Conservation (phyloP, 2,888 invertebrate species). For the Baccha elongata region DNA sequence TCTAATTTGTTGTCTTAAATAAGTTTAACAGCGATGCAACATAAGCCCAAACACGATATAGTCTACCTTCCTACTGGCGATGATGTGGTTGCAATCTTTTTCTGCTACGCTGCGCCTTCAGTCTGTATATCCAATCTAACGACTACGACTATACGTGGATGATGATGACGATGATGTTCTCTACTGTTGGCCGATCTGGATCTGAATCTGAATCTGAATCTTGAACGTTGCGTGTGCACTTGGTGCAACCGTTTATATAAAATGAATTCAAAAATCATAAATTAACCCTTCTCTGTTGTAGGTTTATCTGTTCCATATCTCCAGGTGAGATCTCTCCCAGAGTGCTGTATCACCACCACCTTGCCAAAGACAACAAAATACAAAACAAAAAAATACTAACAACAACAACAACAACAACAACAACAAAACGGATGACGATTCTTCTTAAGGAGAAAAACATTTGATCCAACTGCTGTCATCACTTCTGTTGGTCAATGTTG, state of each 20-base stretch:
- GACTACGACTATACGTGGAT: constrained; percentile 18
- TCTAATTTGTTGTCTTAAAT: constrained; percentile 74
- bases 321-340: constrained; percentile 67
- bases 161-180: constrained; percentile 65
- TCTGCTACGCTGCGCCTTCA: background rate
- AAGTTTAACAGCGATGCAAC: constrained; percentile 74
- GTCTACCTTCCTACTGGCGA: constrained; percentile 55
- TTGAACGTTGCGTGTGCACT: constrained; percentile 70
- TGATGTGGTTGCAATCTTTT: constrained; percentile 46
- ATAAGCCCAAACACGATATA: constrained; percentile 73
- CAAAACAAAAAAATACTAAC: constrained; percentile 21
- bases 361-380: constrained; percentile 43
- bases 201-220: constrained; percentile 63
- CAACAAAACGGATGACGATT: constrained; percentile 68
- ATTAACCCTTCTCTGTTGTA: constrained; percentile 72
- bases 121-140: constrained; percentile 1
- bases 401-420: constrained; percentile 36
- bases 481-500: constrained; percentile 73
- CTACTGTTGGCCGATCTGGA: constrained; percentile 47
- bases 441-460: constrained; percentile 72
- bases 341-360: constrained; percentile 64
- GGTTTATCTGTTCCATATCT: constrained; percentile 71
- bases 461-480: constrained; percentile 74
- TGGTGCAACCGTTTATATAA: constrained; percentile 73
- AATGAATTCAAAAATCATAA: constrained; percentile 74